Conservation (phyloP, 2,797 vertebrate genomes). For the Garrulus glandarius region DNA sequence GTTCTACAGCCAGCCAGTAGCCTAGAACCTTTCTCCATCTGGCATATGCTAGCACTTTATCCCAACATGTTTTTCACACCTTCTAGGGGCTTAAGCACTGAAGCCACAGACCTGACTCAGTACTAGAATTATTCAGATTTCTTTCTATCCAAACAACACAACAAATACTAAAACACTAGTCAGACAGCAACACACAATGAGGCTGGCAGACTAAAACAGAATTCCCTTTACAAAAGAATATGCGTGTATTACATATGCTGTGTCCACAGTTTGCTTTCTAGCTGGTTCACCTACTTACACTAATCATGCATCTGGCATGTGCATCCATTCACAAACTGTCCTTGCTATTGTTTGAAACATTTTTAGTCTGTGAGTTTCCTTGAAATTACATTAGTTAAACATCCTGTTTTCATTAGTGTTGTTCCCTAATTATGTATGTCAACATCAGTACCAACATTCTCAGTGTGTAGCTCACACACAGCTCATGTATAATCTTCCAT, state of each 20-base stretch:
- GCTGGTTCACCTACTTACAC: neutral
- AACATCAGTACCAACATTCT: constrained; percentile 22
- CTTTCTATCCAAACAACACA: neutral
- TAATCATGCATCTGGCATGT: neutral
- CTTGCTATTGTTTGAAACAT: neutral
- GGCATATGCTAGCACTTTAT: neutral
- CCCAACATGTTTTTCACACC: neutral
- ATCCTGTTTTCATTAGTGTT: constrained; percentile 32
- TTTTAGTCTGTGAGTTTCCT: neutral
- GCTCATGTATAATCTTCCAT: neutral
- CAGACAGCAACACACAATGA: neutral
- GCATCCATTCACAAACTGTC: neutral
- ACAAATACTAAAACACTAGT: neutral
- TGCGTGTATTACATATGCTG: neutral
- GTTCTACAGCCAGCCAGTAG: neutral
- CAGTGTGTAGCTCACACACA: neutral
- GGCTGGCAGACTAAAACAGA: neutral
- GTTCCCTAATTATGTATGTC: constrained; percentile 12
- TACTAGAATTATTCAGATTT: neutral
- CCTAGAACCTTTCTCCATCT: neutral
- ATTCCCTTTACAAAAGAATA: neutral
- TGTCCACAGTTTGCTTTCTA: neutral
- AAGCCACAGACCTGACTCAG: neutral
- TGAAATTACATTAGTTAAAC: constrained; percentile 4
- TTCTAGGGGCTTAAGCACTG: neutral